These are phyloP conservation scores for Myotis brandtii DNA, from an alignment of 2,113 vertebrate genomes.

Conservation along the genomic window DNA sequence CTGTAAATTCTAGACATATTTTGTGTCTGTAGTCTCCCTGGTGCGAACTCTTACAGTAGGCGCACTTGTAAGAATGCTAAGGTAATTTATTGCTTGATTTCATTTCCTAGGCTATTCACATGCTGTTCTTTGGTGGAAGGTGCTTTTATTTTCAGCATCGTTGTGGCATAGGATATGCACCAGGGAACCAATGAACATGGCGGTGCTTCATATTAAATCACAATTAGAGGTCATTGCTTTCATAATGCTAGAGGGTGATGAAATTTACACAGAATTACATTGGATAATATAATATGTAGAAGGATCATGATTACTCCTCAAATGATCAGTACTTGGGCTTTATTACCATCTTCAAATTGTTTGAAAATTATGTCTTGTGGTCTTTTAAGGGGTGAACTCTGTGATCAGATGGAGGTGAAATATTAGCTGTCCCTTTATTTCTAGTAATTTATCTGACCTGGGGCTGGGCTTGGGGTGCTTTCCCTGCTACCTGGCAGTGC, in stretches of 20 bases:
- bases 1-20: not conserved
- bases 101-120: not conserved
- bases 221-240: constrained; percentile 78
- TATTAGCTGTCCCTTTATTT: not conserved
- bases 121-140: not conserved
- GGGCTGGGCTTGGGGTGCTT: accelerated
- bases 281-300: constrained; percentile 79
- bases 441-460: not conserved
- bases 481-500: not conserved
- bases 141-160: not conserved
- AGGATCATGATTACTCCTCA: constrained; percentile 79
- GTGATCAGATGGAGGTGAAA: not conserved
- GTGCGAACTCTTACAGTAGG: not conserved
- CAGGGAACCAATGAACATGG: constrained; percentile 46
- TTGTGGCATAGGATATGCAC: not conserved
- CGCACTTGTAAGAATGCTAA: not conserved
- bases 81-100: not conserved
- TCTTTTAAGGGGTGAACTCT: not conserved
- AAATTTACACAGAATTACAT: constrained; percentile 71
- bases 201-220: constrained; percentile 78
- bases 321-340: constrained; percentile 67
- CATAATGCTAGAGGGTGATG: constrained; percentile 37
- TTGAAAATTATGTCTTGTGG: constrained; percentile 2
- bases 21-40: not conserved
- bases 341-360: constrained; percentile 74